phyloP scores from a whole-genome alignment of 2,113 vertebrate genomes.

The Malurus alboscapulatus region DNA sequence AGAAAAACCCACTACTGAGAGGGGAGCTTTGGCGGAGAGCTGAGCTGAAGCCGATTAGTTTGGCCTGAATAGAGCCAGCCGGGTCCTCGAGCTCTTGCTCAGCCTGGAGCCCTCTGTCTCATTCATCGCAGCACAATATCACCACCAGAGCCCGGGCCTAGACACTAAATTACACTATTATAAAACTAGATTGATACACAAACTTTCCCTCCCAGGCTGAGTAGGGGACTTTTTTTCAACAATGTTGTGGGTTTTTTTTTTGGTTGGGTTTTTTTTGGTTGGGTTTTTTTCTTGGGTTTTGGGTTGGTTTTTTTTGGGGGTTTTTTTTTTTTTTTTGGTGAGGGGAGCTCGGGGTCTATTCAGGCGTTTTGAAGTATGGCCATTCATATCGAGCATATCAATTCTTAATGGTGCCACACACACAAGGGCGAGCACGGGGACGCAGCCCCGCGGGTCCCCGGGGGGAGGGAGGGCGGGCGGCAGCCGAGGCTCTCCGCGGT shows the following conservation, averaged over 20 bases:
- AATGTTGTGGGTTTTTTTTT: slow-evolving; percentile 13
- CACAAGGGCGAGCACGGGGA: slow-evolving; percentile 14
- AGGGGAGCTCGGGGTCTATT: slow-evolving; percentile 20
- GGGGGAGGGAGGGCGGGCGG: neutral
- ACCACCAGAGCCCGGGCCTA: slow-evolving; percentile 82
- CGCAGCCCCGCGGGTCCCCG: neutral
- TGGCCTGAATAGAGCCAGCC: slow-evolving; percentile 80
- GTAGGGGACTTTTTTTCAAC: slow-evolving; percentile 69
- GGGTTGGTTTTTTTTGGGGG: too few species aligned
- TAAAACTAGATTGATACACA: slow-evolving; percentile 79
- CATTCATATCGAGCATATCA: slow-evolving; percentile 70
- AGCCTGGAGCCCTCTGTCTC: slow-evolving; percentile 78
- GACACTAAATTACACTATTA: slow-evolving; percentile 84
- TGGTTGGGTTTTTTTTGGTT: neutral
- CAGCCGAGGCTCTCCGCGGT: neutral
- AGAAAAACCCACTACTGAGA: slow-evolving; percentile 78
- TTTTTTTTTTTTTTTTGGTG: neutral
- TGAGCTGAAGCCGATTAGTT: slow-evolving; percentile 82
- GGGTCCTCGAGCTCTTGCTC: slow-evolving; percentile 75
- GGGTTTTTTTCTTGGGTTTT: too few species aligned
- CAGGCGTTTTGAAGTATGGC: slow-evolving; percentile 35
- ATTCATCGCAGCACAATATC: slow-evolving; percentile 85
- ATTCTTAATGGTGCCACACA: slow-evolving; percentile 62
- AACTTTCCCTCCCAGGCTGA: slow-evolving; percentile 73
- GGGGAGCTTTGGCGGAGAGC: slow-evolving; percentile 74